Base-by-base conservation (phyloP, 2,888 invertebrate genomes). In the Herminia tarsipennalis region DNA sequence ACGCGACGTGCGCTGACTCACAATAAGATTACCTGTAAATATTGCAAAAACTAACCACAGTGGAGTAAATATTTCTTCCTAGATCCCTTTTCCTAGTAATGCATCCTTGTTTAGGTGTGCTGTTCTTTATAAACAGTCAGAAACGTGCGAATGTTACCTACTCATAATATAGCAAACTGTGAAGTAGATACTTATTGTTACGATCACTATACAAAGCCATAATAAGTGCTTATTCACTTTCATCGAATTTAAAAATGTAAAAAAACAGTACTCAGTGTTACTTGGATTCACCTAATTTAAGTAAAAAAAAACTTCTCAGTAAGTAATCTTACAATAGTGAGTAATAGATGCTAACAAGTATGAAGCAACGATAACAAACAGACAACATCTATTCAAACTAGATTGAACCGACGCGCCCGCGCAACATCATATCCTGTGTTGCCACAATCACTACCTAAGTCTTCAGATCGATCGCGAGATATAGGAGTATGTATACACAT, bases 401-500 rank as follows among this genome's bases (percentile, higher is more conserved):
- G 36, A 30, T 28, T 9, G 9, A 42, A 18, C 22, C 9, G 17
- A 29, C 27, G 45, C 58, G 43, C 20, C 41, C 40, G 37, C 35
- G 40, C 29, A 45, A 20, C 14, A 32, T 24, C 27, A 34, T 29
- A 56, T 62, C 61, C 61, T 56, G 42, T 42, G 28, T 65, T 60
- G 53, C 66, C 51, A 51, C 45, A 61, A 29, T 46, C 49, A 62
- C 57, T 44, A 39, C 39, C 47, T 50, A 53, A 33, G 17, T 10
- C 20, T 45, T 25, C 27, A 43, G 61, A 51, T 57, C 27, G 33
- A 45, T 38, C 22, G 21, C 13, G 13, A 29, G 42, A 42, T 39
- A 49, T 5, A 8, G 2, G 34, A 28, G 5, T 28, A 34, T 27
- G 21, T 21, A 29, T 49, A 56, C 65, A 66, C 78, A 81, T 77